Evolutionary conservation across 2,113 vertebrate species (phyloP).

Genomic region (Collichthys lucidus): DNA sequence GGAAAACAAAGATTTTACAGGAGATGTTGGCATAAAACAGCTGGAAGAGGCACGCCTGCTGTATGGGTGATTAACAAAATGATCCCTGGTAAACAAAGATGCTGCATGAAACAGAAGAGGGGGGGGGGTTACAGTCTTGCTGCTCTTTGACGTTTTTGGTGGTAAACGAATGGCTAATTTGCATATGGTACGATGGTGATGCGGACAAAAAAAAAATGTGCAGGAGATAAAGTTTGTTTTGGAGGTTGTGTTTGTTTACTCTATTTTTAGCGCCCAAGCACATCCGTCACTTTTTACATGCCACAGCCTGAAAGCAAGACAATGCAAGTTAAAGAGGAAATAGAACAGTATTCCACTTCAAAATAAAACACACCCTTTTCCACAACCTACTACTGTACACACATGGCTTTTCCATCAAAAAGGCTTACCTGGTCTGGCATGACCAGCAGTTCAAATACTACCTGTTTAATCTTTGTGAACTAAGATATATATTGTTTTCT

Average conservation of each 20-base stretch:
- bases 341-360: background rate
- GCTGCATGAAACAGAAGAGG: background rate
- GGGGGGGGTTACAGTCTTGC: background rate
- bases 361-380: background rate
- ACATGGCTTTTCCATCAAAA: background rate
- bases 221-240: background rate
- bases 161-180: background rate
- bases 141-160: too few species aligned
- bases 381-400: background rate
- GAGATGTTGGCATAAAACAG: slow-evolving; percentile 2
- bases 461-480: background rate
- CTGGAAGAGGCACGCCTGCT: background rate
- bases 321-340: background rate
- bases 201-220: background rate
- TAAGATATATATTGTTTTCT: background rate
- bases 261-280: background rate
- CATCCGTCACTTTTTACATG: background rate
- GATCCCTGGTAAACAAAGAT: background rate
- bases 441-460: background rate
- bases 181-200: background rate
- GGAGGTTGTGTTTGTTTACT: background rate
- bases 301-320: background rate
- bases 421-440: background rate
- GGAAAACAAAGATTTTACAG: slow-evolving; percentile 5
- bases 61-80: slow-evolving; percentile 2